A percentile compares a stretch with the other conserved stretches of the same genome.
Evolutionary conservation across 2,113 vertebrate genomes (phyloP).

Genomic region (Accipiter virgatus): DNA sequence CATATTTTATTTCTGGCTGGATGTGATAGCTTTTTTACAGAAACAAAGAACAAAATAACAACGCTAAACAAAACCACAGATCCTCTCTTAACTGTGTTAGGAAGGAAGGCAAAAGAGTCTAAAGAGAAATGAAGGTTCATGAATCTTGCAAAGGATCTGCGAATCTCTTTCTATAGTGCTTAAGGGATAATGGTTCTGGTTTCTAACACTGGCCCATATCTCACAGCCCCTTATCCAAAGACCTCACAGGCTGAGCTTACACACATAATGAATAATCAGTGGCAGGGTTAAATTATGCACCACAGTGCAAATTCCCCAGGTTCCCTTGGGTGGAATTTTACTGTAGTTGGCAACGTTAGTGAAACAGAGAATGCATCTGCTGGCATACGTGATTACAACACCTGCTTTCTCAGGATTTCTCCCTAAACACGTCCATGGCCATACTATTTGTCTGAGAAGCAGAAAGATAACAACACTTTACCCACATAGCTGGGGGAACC

Average conservation of each 20-base stretch:
- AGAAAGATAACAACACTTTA: neutral
- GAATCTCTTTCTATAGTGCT: neutral
- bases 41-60: neutral
- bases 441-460: neutral
- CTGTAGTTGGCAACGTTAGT: neutral
- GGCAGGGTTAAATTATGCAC: neutral
- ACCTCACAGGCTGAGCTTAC: neutral
- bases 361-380: neutral
- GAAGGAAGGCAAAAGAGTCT: neutral
- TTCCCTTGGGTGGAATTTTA: neutral
- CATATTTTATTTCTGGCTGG: neutral
- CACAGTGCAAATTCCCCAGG: neutral
- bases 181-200: neutral
- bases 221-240: neutral
- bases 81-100: neutral
- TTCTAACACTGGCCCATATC: neutral
- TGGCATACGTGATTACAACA: neutral
- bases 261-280: neutral
- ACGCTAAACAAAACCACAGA: neutral
- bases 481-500: neutral
- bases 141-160: neutral
- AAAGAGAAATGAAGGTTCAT: neutral
- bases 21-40: neutral
- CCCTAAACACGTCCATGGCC: neutral
- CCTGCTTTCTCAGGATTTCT: neutral